These are phyloP conservation scores for Beroe ovata DNA, from an alignment of 37 sponge, comb jelly and placozoan genomes.

Conservation along the genomic window DNA sequence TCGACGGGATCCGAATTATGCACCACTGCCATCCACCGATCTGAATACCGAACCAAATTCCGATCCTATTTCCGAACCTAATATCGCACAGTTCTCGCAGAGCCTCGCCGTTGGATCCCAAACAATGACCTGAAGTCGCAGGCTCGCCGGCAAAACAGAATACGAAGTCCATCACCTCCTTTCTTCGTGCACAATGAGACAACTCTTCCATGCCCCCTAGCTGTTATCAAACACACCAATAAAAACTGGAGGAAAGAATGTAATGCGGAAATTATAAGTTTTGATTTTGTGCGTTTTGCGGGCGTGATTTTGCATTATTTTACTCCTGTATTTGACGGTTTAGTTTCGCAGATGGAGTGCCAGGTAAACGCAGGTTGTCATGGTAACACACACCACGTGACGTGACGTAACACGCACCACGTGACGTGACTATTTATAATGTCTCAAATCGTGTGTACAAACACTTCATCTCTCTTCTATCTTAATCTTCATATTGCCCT, in stretches of 20 bases:
- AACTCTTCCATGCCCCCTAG: slow-evolving; percentile 24
- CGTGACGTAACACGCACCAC: no score
- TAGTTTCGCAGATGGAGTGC: slow-evolving; percentile 15
- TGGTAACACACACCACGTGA: no score
- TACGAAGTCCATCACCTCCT: slow-evolving; percentile 9
- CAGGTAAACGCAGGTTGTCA: not conserved
- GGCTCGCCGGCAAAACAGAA: slow-evolving; percentile 10
- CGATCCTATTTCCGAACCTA: not conserved
- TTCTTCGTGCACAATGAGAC: slow-evolving; percentile 33
- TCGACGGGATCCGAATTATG: no score
- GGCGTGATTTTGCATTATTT: not conserved
- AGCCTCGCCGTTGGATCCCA: slow-evolving; percentile 42
- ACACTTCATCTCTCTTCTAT: no score
- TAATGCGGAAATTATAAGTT: not conserved
- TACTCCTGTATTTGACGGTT: not conserved
- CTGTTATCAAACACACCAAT: slow-evolving; percentile 36
- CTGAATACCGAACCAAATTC: no score
- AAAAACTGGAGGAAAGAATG: slow-evolving; percentile 12
- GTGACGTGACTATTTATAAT: no score
- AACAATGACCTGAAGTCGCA: slow-evolving; percentile 59
- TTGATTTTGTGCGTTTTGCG: no score
- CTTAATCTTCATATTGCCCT: no score
- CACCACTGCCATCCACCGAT: no score
- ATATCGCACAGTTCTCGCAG: not conserved
- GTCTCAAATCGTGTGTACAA: no score